Base-by-base conservation (phyloP, 1,140 invertebrate genomes). In the Heliconius congener region DNA sequence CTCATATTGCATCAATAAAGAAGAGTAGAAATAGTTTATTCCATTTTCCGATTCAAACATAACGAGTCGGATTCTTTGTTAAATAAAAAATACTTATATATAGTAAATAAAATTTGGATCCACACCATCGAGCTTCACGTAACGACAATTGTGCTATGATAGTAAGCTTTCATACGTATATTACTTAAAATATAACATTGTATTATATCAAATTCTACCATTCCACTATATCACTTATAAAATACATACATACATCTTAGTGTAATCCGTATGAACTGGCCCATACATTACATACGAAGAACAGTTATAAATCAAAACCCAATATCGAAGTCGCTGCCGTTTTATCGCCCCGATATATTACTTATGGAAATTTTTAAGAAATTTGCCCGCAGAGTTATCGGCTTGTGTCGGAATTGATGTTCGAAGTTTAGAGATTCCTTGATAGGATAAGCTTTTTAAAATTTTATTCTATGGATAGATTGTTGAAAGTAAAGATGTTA, bases 231-330 rank as follows among this genome's bases (percentile, higher is more conserved):
- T 78, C 71, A 34, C 71, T n/a, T 73, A 39, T 27, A 30, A 4
- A 13, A 16, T 46, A 46, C 13, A 76, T 75, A 73, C 42, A 80
- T 80, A 80, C 76, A 74, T 80, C 71, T 46, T 39, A 55, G 34
- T 70, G 78, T 79, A 80, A 82, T 76, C 57, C 78, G 74, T 70
- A 66, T 71, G 39, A 50, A 76, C 23, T 70, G 75, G 71, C 70
- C 57, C 81, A 80, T 77, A 77, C 71, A 73, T 79, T 75, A 71
- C 72, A 71, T 46, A 71, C 75, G 52, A 78, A 78, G 80, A 83
- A 83, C 79, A 75, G 80, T 77, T 76, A 83, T 85, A 85, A 83
- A 85, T 85, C 84, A 85, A 85, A 82, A 85, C 74, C 82, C 80
- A 85, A 85, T 85, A 85, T 82, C 84, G 82, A 57, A 81, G 78